Conservation (phyloP, 2,888 invertebrate species). For the Panopea generosa region DNA sequence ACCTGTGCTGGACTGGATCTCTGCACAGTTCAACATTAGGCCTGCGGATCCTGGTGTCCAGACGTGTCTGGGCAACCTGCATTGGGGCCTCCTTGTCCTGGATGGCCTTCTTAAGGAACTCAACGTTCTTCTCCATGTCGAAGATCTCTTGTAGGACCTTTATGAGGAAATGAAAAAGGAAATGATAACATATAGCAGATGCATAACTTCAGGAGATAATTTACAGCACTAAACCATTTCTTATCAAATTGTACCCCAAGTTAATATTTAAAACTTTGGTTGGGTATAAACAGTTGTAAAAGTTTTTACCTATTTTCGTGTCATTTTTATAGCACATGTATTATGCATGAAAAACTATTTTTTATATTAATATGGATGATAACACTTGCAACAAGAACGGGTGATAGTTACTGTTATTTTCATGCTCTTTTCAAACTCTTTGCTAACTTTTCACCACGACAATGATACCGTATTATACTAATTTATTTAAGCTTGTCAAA, state of each 20-base stretch:
- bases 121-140: conserved; percentile 96
- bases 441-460: too few relatives aligned
- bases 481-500: too few relatives aligned
- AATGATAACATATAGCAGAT: background rate
- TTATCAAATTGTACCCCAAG: background rate
- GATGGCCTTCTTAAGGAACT: conserved; percentile 94
- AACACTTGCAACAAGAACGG: too few relatives aligned
- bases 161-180: conserved; percentile 14
- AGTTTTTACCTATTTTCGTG: too few relatives aligned
- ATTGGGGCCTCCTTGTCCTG: conserved; percentile 90
- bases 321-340: too few relatives aligned
- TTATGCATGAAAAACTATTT: too few relatives aligned
- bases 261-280: background rate
- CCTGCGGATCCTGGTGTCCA: conserved; percentile 95
- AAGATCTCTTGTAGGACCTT: conserved; percentile 97
- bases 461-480: too few relatives aligned
- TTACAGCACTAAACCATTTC: background rate
- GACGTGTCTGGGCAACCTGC: conserved; percentile 90
- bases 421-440: too few relatives aligned
- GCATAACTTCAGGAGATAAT: background rate
- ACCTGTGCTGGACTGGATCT: conserved; percentile 93
- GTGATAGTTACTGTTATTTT: too few relatives aligned
- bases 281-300: too few relatives aligned
- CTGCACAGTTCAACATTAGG: conserved; percentile 96
- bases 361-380: too few relatives aligned